phyloP scores from a whole-genome alignment of 2,888 invertebrate genomes.

The Lithophane ornitopus region DNA sequence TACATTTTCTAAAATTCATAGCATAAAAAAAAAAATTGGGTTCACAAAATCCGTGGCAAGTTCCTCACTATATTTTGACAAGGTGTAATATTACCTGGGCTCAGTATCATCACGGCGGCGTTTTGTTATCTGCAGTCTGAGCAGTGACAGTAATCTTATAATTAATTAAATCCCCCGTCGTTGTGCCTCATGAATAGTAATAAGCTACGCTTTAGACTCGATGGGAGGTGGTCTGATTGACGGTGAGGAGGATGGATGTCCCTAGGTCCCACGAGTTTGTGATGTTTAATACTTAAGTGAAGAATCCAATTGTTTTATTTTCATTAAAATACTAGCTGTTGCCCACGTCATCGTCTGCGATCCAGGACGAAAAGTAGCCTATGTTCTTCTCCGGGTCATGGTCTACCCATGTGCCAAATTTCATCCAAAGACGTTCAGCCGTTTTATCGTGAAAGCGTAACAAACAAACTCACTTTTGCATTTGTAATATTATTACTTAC shows the following conservation, averaged over 20 bases:
- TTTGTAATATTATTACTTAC: no score
- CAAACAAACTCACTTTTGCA: no score
- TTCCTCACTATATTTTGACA: constrained; percentile 23
- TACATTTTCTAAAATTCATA: not conserved
- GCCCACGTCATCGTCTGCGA: no score
- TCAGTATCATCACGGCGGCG: constrained; percentile 48
- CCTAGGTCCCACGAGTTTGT: not conserved
- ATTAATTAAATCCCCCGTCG: constrained; percentile 67
- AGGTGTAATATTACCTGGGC: constrained; percentile 41
- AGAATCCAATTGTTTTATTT: not conserved
- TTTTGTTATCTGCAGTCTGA: constrained; percentile 60
- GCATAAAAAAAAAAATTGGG: not conserved
- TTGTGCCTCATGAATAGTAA: constrained; percentile 67
- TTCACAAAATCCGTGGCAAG: not conserved
- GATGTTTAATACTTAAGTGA: not conserved
- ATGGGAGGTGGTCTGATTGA: constrained; percentile 16
- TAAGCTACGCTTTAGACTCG: constrained; percentile 49
- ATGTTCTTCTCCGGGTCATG: no score
- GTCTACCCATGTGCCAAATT: no score
- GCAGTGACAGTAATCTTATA: constrained; percentile 69
- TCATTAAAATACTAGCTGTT: no score
- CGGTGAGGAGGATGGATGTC: constrained; percentile 11
- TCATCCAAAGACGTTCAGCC: no score
- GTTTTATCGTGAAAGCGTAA: no score
- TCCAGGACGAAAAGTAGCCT: no score